Conservation (phyloP, 2,888 invertebrate species). For the Aspidiotus rigidus region DNA sequence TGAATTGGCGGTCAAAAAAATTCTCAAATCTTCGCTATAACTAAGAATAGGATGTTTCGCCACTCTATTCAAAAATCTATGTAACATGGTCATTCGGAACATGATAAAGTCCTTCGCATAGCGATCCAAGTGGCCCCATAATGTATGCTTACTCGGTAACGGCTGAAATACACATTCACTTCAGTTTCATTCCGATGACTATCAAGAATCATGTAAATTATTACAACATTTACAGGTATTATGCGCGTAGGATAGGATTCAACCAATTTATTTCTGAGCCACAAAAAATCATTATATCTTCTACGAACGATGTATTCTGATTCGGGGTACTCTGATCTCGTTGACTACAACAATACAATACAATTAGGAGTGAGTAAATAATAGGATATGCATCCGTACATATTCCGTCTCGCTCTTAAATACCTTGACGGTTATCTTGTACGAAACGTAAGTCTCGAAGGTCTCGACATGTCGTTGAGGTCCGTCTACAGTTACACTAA, state of each 20-base stretch:
- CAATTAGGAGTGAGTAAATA: neutral
- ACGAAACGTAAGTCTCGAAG: slow-evolving; percentile 61
- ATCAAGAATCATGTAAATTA: neutral
- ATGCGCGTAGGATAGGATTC: slow-evolving; percentile 58
- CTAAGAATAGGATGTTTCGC: slow-evolving; percentile 61
- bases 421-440: slow-evolving; percentile 58
- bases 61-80: slow-evolving; percentile 56
- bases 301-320: slow-evolving; percentile 57
- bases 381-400: neutral
- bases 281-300: slow-evolving; percentile 63
- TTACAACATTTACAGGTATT: slow-evolving; percentile 51
- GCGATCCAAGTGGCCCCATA: slow-evolving; percentile 57
- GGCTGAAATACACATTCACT: slow-evolving; percentile 47
- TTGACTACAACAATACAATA: slow-evolving; percentile 45
- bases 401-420: slow-evolving; percentile 8
- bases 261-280: slow-evolving; percentile 56
- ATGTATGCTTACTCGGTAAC: slow-evolving; percentile 59
- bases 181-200: neutral
- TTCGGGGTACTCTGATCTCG: slow-evolving; percentile 54
- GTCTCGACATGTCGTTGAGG: slow-evolving; percentile 64
- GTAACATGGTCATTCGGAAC: slow-evolving; percentile 55
- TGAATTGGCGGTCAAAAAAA: slow-evolving; percentile 58
- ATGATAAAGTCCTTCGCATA: slow-evolving; percentile 62
- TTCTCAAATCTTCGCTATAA: slow-evolving; percentile 54
- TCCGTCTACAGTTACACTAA: slow-evolving; percentile 59